Base-by-base conservation (phyloP, 92 coral and sea anemone genomes). In the Diadumene lineata region DNA sequence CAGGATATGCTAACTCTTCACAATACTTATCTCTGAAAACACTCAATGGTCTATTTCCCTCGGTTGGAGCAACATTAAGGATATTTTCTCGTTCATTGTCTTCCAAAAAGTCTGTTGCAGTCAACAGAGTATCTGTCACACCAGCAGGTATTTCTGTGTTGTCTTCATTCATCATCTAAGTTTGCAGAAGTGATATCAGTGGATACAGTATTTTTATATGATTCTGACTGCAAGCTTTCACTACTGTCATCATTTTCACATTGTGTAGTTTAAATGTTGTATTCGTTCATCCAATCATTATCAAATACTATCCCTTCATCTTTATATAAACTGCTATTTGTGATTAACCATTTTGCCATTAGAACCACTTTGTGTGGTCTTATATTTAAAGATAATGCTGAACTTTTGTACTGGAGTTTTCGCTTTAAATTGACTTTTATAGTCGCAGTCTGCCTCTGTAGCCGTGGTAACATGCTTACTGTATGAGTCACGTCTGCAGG, bases 1-100 rank as follows among this genome's bases (percentile, higher is more conserved):
- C 93, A 70, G 93, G 93, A 80, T 88, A 88, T 60, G 93, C 93
- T 56, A 89, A 56, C 44, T 88, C 93, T 66, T 84, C 89, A 69
- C 73, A 76, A 48, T 75, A 84, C 66, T 71, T 80, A 71, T 84
- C 89, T 61, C 88, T 84, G 60, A 84, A 88, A 23, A 84, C 66
- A 79, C 93, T 88, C 38, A 83, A 61, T 27, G 84, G 93, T 28
- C 57, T 66, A 69, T 72, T 88, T 7, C 87, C 89, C 53, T 88
- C 92, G 31, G 55, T 88, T 68, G 92, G 92, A 22, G 92, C 91
- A 82, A 86, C 65, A 69, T 79, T 87, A 2, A 83, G 66, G 43
- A 79, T 84, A 63, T 84, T 65, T 34, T 80, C 79, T 13, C 86
- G 65, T 70, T 88, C 92, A 70, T 60, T 64, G 66, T 84, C 89